Conservation (phyloP, 1,140 invertebrate genomes). For the Charaxes varanes region DNA sequence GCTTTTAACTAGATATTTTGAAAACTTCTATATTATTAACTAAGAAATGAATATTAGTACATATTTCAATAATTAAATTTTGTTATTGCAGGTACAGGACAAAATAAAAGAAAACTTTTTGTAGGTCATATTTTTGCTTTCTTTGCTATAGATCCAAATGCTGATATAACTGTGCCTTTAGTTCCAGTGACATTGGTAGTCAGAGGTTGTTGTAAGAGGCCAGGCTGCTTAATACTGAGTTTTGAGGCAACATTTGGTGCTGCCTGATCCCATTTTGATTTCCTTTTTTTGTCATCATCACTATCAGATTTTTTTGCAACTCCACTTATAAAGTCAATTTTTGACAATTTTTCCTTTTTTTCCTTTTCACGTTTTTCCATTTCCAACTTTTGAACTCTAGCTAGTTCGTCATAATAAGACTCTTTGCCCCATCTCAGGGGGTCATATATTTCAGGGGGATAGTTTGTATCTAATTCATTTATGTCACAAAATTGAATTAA, state of each 20-base stretch:
- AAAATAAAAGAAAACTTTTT: no score
- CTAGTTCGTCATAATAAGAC: constrained; percentile 94
- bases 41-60: no score
- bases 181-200: constrained; percentile 86
- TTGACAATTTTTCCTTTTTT: constrained; percentile 87
- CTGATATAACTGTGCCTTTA: constrained; percentile 90
- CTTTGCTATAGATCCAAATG: constrained; percentile 90
- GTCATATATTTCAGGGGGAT: constrained; percentile 93
- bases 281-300: constrained; percentile 85
- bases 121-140: constrained; percentile 75
- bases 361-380: constrained; percentile 96
- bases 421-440: constrained; percentile 93
- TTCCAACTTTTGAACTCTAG: constrained; percentile 90
- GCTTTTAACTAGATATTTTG: no score
- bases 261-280: constrained; percentile 94
- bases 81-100: constrained; percentile 1
- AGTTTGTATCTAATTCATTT: constrained; percentile 97
- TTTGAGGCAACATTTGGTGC: constrained; percentile 75
- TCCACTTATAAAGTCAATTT: constrained; percentile 92
- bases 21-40: no score
- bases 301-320: constrained; percentile 82
- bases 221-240: constrained; percentile 76
- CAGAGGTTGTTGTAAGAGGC: constrained; percentile 79
- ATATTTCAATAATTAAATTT: neutral
- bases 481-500: constrained; percentile 95